A percentile compares a stretch with the other conserved stretches of the same genome.
Evolutionary conservation across 2,888 invertebrate genomes (phyloP).

Genomic region (Tenthredo mesomela): DNA sequence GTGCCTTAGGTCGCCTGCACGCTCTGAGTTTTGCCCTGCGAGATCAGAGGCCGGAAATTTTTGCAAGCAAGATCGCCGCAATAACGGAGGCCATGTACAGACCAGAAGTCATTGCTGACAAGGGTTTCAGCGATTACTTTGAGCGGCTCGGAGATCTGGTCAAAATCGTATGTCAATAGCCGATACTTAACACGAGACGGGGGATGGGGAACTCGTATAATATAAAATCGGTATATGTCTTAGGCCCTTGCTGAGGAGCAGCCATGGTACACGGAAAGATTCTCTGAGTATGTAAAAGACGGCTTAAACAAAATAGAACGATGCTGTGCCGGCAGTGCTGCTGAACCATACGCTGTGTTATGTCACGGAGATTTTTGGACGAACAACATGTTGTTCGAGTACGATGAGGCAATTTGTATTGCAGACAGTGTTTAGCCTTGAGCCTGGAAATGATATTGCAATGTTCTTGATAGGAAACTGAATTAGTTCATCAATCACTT

Average conservation of each 20-base stretch:
- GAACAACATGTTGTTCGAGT: constrained; percentile 63
- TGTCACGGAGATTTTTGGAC: constrained; percentile 64
- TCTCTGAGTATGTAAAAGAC: constrained; percentile 56
- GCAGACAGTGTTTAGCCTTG: not conserved
- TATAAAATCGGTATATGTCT: not conserved
- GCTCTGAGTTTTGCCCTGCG: constrained; percentile 62
- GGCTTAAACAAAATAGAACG: constrained; percentile 1
- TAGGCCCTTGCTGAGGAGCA: constrained; percentile 55
- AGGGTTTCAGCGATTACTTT: not conserved
- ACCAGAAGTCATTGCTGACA: not conserved
- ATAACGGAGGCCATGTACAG: constrained; percentile 19
- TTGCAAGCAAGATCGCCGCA: constrained; percentile 53
- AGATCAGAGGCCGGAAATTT: constrained; percentile 57
- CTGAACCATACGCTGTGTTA: constrained; percentile 63
- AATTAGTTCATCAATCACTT: not conserved
- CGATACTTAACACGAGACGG: not conserved
- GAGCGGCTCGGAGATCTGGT: constrained; percentile 24
- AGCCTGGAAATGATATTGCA: not conserved
- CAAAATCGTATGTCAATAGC: constrained; percentile 33
- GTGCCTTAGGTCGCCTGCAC: constrained; percentile 60
- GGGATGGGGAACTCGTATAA: not conserved
- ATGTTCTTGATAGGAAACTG: not conserved
- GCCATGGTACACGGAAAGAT: constrained; percentile 56
- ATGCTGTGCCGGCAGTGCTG: constrained; percentile 54
- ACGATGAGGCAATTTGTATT: constrained; percentile 54